Percentiles rank a stretch among this genome's conserved stretches.
Conservation (phyloP, 2,797 vertebrate species). For the Diplodus puntazzo region DNA sequence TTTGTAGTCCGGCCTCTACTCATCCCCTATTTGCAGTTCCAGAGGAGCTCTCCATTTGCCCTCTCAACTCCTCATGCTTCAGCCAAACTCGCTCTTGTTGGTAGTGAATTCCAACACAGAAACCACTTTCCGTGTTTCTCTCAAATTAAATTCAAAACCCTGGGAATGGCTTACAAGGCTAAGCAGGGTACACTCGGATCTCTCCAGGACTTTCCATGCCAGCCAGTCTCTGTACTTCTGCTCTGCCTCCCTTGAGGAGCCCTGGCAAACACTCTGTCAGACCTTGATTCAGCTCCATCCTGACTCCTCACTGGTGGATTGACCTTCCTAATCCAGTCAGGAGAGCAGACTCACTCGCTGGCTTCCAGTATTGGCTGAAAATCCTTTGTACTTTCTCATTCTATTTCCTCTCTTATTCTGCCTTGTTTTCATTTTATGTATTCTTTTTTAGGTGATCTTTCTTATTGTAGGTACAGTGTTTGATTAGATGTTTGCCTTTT, state of each 20-base stretch:
- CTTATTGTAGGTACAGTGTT: too few species aligned
- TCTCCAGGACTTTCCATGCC: constrained; percentile 28
- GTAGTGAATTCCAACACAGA: constrained; percentile 5
- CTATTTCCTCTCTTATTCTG: background rate
- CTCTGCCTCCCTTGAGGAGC: constrained; percentile 5
- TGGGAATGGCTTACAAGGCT: constrained; percentile 23
- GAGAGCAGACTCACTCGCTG: background rate
- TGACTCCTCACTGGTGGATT: constrained; percentile 20
- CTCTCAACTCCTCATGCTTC: background rate
- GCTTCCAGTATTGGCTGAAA: background rate
- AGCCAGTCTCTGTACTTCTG: constrained; percentile 3
- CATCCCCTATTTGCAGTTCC: constrained; percentile 2
- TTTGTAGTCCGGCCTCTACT: constrained; percentile 12
- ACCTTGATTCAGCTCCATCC: constrained; percentile 21
- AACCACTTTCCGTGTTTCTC: background rate
- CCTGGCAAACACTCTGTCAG: background rate
- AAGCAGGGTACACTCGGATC: background rate
- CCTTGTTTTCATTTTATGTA: background rate
- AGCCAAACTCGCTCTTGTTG: background rate
- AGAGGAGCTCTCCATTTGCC: background rate
- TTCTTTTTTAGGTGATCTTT: background rate
- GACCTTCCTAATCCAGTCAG: constrained; percentile 43
- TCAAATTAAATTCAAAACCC: background rate
- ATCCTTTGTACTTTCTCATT: background rate
- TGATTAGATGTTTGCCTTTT: background rate